A percentile compares a stretch with the other conserved stretches of the same genome.
These are phyloP conservation scores for Notarius quadriscutis DNA, from an alignment of 2,113 vertebrate genomes.

Conservation along the genomic window DNA sequence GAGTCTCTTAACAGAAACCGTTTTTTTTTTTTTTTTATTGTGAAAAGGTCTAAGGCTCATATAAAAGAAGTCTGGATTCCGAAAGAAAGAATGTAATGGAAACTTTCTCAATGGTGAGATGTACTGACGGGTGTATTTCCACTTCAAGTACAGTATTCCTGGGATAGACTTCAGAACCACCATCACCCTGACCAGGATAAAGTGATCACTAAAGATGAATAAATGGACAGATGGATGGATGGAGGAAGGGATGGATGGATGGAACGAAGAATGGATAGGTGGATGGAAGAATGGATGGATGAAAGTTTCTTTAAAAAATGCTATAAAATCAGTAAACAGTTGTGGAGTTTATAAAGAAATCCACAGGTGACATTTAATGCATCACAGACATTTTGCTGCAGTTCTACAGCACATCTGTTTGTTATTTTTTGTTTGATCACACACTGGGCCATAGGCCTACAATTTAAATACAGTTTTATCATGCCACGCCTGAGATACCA, in stretches of 20 bases:
- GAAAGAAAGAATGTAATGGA: neutral
- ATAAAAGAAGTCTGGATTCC: neutral
- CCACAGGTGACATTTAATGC: neutral
- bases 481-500: no score
- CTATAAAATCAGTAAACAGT: neutral
- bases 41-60: neutral
- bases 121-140: neutral
- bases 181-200: neutral
- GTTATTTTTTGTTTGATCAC: neutral
- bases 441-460: neutral
- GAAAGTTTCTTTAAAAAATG: neutral
- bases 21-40: neutral
- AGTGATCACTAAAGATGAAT: neutral
- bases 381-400: neutral
- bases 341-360: neutral
- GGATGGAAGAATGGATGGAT: neutral
- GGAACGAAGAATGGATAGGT: no score
- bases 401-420: neutral
- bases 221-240: neutral
- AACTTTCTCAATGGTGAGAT: neutral
- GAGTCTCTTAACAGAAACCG: neutral
- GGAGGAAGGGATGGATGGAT: neutral
- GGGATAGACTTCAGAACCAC: neutral
- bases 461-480: neutral
- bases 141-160: neutral